These are phyloP conservation scores for Acanthisitta chloris DNA, from an alignment of 2,113 vertebrate genomes.

Conservation along the genomic window DNA sequence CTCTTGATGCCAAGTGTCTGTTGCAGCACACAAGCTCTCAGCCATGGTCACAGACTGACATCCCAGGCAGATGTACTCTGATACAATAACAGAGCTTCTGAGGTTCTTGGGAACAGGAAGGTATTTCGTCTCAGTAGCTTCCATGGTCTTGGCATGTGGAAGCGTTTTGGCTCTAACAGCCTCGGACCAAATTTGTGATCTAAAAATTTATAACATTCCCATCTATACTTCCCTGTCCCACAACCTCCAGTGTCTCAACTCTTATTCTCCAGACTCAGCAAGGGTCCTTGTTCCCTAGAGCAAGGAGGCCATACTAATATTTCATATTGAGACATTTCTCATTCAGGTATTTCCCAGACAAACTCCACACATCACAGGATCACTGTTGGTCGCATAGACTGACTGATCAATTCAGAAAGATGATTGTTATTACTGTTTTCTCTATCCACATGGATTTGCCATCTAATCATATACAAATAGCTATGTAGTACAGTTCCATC, in stretches of 20 bases:
- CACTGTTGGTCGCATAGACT: background rate
- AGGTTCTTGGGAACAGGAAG: background rate
- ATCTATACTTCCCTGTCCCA: background rate
- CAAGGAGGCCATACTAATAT: background rate
- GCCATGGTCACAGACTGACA: background rate
- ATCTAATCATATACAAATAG: background rate
- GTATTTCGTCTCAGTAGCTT: background rate
- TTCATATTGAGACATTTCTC: background rate
- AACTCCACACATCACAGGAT: background rate
- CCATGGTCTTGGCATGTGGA: background rate
- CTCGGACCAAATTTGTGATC: background rate
- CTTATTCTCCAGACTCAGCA: background rate
- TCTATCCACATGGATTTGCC: background rate
- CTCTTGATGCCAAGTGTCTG: background rate
- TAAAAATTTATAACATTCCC: background rate
- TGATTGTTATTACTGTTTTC: background rate
- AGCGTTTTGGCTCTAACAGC: background rate
- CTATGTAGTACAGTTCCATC: background rate
- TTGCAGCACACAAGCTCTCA: background rate
- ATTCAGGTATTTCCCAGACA: background rate
- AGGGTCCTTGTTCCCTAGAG: background rate
- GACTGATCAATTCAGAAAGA: background rate
- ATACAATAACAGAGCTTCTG: rapidly evolving
- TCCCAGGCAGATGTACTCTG: background rate
- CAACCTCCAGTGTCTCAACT: background rate